phyloP scores from a whole-genome alignment of 2,797 vertebrate genomes.

The Sylvilagus floridanus region DNA sequence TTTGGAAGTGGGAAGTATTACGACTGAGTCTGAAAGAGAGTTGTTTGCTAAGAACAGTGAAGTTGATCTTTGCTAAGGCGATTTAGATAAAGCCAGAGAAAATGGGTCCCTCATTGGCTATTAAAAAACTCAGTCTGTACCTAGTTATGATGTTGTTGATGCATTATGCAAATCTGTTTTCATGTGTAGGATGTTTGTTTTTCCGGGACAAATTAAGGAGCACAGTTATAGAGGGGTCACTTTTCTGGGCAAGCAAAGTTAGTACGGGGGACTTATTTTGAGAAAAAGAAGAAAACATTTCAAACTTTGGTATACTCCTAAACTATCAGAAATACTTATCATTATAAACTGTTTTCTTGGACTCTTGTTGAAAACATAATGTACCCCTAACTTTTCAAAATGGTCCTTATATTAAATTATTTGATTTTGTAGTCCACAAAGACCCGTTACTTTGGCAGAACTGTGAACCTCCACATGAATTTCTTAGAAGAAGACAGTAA shows the following conservation, averaged over 20 bases:
- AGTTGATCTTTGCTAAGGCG: constrained; percentile 62
- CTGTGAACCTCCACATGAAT: constrained; percentile 39
- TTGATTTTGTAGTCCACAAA: constrained; percentile 53
- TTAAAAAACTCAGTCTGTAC: constrained; percentile 63
- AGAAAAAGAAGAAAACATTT: constrained; percentile 55
- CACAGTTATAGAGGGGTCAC: constrained; percentile 63
- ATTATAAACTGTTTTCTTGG: constrained; percentile 50
- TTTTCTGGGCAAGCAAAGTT: constrained; percentile 70
- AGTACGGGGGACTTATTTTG: constrained; percentile 61
- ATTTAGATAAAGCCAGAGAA: constrained; percentile 61
- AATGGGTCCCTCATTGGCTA: constrained; percentile 54
- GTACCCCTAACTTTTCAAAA: constrained; percentile 69
- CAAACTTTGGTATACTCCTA: constrained; percentile 61
- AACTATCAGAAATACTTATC: constrained; percentile 51
- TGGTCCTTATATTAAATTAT: constrained; percentile 53
- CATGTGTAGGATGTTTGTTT: constrained; percentile 65
- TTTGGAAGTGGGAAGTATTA: constrained; percentile 60
- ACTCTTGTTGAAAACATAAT: constrained; percentile 20
- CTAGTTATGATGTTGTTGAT: constrained; percentile 47
- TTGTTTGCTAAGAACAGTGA: constrained; percentile 71
- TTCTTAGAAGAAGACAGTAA: constrained; percentile 59
- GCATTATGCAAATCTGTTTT: constrained; percentile 58
- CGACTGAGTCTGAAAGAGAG: constrained; percentile 54
- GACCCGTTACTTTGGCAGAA: constrained; percentile 61
- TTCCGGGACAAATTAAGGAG: constrained; percentile 73